Evolutionary conservation across 2,888 invertebrate genomes (phyloP), one percentile per base, ranked within the genome.

Genomic region (Drosophila phalerata): DNA sequence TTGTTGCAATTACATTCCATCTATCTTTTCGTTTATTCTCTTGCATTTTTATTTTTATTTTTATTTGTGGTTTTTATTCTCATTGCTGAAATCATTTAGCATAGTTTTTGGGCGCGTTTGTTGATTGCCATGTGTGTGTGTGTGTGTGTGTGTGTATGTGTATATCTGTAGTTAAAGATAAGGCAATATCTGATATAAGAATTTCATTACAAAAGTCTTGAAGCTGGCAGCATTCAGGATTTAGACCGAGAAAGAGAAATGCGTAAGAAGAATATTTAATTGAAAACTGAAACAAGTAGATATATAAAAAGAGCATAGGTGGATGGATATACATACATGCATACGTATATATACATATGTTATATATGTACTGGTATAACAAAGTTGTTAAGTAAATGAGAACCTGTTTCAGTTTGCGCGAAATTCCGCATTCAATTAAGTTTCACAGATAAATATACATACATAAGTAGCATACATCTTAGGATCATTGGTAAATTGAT

Each of bases 1-100:
- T 87, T 87, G 77, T 70, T 87, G 82, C 83, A 83, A 83, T 83
- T 83, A 87, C 87, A 85, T 75, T 86, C 58, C 57, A 58, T 52
- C 25, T 51, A 34, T 56, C 22, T 13, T 34, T 56, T 22, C 30
- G 9, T 30, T 47, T 9, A 30, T 19, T 6, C 28, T 32, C 3
- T 6, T 11, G 5, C 10, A 6, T 15, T 19, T 13, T 13, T 25
- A 49, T 65, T 67, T 56, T 58, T 34, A 47, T 38, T 58, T 65
- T 58, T 57, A 19, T 72, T 72, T 71, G 42, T 66, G 56, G 72
- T 73, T 80, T 63, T 70, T 55, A 51, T 69, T 70, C 69, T 60
- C 42, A 48, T 77, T 68, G 62, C 61, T 72, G 77, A 61, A 79
- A 81, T 78, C 79, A 79, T 84, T 81, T 78, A 78, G 61, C 85